Conservation (phyloP, 1,140 invertebrate genomes). For the Arion vulgaris region DNA sequence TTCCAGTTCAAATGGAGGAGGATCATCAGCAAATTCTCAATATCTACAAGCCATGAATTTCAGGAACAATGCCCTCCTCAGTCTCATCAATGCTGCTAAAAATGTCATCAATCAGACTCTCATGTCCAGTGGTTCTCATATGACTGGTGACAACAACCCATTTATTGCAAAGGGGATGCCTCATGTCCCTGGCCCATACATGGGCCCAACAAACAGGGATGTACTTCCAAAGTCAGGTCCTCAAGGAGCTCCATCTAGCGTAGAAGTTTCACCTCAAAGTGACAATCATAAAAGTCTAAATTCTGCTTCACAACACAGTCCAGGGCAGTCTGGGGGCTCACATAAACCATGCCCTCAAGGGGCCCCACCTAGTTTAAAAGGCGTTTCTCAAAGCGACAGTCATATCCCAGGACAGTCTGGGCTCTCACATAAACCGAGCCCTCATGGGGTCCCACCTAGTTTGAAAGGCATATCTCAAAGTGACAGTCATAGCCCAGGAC, state of each 20-base stretch:
- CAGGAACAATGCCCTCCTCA: neutral
- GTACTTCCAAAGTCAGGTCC: neutral
- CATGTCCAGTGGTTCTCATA: neutral
- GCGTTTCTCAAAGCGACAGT: too few species aligned
- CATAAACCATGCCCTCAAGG: too few species aligned
- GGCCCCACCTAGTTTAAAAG: too few species aligned
- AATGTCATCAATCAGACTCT: neutral
- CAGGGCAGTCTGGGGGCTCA: neutral
- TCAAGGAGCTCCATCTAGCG: too few species aligned
- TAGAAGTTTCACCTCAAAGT: slow-evolving; percentile 1
- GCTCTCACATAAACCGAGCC: too few species aligned
- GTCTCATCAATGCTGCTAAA: slow-evolving; percentile 14
- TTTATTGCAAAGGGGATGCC: neutral
- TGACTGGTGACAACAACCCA: neutral
- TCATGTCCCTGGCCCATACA: neutral
- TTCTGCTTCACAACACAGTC: neutral
- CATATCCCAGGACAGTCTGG: too few species aligned
- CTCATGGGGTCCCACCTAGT: too few species aligned
- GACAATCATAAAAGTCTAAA: neutral
- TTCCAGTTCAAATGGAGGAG: too few species aligned
- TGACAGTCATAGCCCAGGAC: too few species aligned
- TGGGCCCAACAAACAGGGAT: neutral
- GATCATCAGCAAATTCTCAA: neutral
- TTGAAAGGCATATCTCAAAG: too few species aligned
- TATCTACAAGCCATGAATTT: neutral